Base-by-base conservation (phyloP, 2,888 invertebrate genomes). In the Stenichneumon culpator region DNA sequence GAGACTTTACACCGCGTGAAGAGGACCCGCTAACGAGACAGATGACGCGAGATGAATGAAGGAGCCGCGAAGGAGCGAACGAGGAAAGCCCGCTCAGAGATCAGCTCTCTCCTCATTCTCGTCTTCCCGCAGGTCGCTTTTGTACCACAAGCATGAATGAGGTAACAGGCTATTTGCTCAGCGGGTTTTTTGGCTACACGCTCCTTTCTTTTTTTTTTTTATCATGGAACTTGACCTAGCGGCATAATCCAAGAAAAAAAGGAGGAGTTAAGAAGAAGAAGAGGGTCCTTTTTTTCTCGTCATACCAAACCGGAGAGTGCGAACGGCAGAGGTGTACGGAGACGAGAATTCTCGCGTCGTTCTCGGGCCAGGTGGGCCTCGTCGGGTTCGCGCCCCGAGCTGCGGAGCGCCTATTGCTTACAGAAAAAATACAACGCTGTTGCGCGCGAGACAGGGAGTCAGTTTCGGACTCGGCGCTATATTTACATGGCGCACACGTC, bases 311-410 rank as follows among this genome's bases (percentile, higher is more conserved):
- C 60, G 60, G 16, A 22, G 25, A 60, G 25, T 9, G 52, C 14
- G 11, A 25, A 60, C 9, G 22, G 28, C 57, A 7, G 25, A 44
- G 44, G 11, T 44, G 44, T 11, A 44, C 44, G 44, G 44, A 44
- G 44, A 9, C 44, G 22, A 57, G 11, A 14, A 44, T 57, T 57
- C 57, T 28, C 25, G 19, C 52, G 44, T 44, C 9, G 54, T 19
- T 54, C 54, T 54, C 68, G 81, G 83, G 83, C 88, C 90, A 91
- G 90, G 91, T 91, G 90, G 90, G 83, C 84, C 85, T 81, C 85
- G 87, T 90, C 89, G 82, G 54, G 73, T 4, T 32, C 60, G 77
- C 82, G 57, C 75, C 22, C 50, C 28, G 9, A 22, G 68, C 60
- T 14, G 19, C 14, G 16, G 32, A 50, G 22, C 44, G 25, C 52